Percentiles rank a stretch among this genome's conserved stretches.
These are phyloP conservation scores for Euzophera pinguis DNA, from an alignment of 2,888 invertebrate genomes.

Conservation along the genomic window DNA sequence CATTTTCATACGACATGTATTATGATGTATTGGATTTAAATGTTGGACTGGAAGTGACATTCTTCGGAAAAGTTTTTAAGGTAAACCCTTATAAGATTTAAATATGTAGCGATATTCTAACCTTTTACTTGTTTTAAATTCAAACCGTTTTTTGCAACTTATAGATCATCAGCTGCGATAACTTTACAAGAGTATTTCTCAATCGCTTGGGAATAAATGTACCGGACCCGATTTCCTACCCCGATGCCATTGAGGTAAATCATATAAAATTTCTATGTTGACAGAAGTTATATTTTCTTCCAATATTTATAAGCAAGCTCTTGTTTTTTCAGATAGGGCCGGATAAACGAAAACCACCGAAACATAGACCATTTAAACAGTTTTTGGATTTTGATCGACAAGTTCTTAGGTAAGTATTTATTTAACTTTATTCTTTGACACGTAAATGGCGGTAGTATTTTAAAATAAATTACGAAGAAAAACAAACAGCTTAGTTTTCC, in stretches of 20 bases:
- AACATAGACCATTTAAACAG: conserved; percentile 84
- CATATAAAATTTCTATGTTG: too few species aligned
- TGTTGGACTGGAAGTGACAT: conserved; percentile 87
- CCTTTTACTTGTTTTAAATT: neutral
- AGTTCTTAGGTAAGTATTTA: conserved; percentile 60
- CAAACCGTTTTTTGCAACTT: neutral
- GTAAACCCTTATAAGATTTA: conserved; percentile 28
- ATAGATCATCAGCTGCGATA: conserved; percentile 91
- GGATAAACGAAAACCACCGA: conserved; percentile 48
- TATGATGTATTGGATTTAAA: conserved; percentile 93
- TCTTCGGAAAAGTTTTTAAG: conserved; percentile 88
- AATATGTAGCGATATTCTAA: neutral
- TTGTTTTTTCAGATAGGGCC: conserved; percentile 51
- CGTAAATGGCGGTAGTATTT: too few species aligned
- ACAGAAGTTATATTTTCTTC: too few species aligned
- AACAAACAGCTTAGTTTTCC: too few species aligned
- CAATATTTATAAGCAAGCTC: too few species aligned
- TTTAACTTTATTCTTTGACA: too few species aligned
- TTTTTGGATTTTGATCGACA: conserved; percentile 91
- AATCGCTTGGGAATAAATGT: conserved; percentile 92
- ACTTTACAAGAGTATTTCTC: conserved; percentile 91
- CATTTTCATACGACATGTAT: conserved; percentile 87
- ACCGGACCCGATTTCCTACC: conserved; percentile 80
- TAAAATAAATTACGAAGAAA: too few species aligned
- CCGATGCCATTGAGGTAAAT: conserved; percentile 60